Conservation (phyloP, 2,888 invertebrate species). For the Theretra japonica region DNA sequence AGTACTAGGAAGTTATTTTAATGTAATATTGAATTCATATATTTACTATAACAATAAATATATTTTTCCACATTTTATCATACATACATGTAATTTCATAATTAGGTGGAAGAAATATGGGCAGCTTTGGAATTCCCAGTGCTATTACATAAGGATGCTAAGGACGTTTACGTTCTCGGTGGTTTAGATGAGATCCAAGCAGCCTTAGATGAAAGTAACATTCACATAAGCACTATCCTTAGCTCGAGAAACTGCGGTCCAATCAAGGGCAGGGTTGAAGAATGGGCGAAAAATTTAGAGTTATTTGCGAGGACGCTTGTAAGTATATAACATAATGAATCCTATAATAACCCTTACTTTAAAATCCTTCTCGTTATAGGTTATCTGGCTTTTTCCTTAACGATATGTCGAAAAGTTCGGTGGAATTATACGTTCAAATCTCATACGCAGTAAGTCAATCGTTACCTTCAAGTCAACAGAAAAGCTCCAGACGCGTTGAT, state of each 20-base stretch:
- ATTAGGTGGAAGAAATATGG: conserved; percentile 93
- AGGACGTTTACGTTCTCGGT: conserved; percentile 93
- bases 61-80: no score
- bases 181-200: conserved; percentile 93
- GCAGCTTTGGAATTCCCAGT: conserved; percentile 91
- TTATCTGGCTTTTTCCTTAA: no score
- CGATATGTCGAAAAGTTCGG: no score
- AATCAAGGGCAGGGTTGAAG: conserved; percentile 91
- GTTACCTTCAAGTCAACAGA: no score
- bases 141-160: conserved; percentile 90
- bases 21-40: no score
- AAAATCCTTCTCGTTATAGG: no score
- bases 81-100: not conserved
- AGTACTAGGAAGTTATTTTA: no score
- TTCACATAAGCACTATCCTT: conserved; percentile 93
- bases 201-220: conserved; percentile 93
- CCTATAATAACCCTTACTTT: no score
- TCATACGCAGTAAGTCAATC: no score
- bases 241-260: conserved; percentile 94
- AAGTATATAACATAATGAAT: conserved; percentile 43
- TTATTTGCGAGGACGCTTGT: conserved; percentile 93
- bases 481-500: no score
- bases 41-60: no score
- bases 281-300: conserved; percentile 91
- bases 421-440: no score